These are phyloP conservation scores for Callyntrura guangdongensis DNA, from an alignment of 2,888 invertebrate genomes.

Conservation along the genomic window DNA sequence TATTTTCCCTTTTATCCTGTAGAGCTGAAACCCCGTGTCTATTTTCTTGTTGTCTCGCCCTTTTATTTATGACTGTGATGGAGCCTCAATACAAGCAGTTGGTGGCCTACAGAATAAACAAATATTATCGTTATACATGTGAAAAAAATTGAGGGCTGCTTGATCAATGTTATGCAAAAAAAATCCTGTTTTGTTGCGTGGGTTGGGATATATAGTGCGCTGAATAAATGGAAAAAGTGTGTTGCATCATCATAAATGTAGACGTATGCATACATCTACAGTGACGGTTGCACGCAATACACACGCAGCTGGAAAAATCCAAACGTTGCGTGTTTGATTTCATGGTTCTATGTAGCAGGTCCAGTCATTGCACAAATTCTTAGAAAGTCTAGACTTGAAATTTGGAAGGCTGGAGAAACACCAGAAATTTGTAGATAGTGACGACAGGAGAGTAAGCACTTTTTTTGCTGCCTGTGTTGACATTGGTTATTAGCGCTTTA, in stretches of 20 bases:
- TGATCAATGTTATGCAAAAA: not conserved
- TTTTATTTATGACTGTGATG: not conserved
- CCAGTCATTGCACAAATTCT: not conserved
- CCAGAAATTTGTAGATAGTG: too few relatives aligned
- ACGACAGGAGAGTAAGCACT: too few relatives aligned
- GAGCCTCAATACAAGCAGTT: not conserved
- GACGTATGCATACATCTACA: too few relatives aligned
- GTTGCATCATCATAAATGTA: slow-evolving; percentile 28
- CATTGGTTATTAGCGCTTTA: too few relatives aligned
- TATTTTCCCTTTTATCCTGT: slow-evolving; percentile 49
- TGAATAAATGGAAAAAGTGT: slow-evolving; percentile 10
- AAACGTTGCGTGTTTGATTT: slow-evolving; percentile 3
- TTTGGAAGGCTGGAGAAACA: too few relatives aligned
- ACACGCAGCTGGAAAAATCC: not conserved
- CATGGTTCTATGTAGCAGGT: not conserved
- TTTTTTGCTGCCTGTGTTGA: too few relatives aligned
- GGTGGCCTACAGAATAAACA: slow-evolving; percentile 48
- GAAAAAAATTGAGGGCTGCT: not conserved
- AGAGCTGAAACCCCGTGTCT: slow-evolving; percentile 48
- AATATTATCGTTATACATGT: not conserved
- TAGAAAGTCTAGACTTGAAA: too few relatives aligned
- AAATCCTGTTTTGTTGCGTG: not conserved
- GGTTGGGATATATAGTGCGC: not conserved
- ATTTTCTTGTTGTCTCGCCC: slow-evolving; percentile 45
- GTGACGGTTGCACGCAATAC: not conserved